Conservation (phyloP, 2,113 vertebrate species). For the Litocranius walleri region DNA sequence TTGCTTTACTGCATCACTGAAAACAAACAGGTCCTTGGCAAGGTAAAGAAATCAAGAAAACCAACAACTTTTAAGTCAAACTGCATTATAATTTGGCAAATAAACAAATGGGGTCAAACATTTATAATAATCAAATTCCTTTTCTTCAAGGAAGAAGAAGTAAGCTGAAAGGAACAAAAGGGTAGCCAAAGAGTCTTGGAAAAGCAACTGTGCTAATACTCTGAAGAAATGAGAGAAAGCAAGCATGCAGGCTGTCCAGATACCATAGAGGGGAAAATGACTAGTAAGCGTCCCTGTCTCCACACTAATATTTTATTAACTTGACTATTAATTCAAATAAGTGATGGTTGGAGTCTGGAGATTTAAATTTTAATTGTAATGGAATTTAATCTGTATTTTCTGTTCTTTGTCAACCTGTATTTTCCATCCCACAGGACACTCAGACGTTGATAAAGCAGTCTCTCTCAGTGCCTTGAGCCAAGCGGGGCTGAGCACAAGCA, state of each 20-base stretch:
- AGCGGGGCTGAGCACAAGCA: background rate
- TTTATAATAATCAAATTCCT: background rate
- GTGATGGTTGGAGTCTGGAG: background rate
- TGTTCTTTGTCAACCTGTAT: background rate
- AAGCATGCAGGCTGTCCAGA: background rate
- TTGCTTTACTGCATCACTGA: background rate
- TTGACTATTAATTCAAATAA: background rate
- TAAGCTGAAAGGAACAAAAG: background rate
- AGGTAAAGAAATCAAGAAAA: slow-evolving; percentile 39
- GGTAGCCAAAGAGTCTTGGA: background rate
- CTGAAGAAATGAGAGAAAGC: background rate
- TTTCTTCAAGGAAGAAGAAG: background rate
- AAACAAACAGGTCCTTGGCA: background rate
- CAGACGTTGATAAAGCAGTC: background rate
- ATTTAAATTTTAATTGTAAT: background rate
- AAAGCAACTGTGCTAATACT: background rate
- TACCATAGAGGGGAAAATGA: background rate
- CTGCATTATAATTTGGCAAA: background rate
- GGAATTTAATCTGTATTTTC: background rate
- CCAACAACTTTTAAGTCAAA: slow-evolving; percentile 18
- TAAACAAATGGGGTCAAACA: background rate
- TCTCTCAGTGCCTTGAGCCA: background rate
- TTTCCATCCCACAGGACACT: background rate
- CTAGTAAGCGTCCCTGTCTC: background rate
- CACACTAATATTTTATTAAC: background rate